phyloP scores from a whole-genome alignment of 2,888 invertebrate genomes.

The Dugesia japonica region DNA sequence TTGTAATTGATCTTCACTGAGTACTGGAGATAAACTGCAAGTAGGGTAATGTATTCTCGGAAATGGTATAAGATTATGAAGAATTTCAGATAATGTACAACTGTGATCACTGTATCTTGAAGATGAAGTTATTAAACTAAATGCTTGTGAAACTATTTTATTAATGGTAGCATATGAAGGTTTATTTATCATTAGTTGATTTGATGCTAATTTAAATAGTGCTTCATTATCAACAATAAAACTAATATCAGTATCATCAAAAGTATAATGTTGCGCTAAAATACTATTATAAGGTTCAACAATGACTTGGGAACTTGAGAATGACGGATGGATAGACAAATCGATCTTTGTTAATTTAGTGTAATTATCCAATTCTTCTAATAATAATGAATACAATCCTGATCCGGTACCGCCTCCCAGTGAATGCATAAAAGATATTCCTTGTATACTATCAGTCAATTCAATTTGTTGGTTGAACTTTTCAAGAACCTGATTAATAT shows the following conservation, averaged over 20 bases:
- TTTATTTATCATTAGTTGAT: neutral
- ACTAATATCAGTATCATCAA: slow-evolving; percentile 20
- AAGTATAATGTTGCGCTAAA: neutral
- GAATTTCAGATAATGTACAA: slow-evolving; percentile 24
- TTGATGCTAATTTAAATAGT: neutral
- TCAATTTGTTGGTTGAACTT: slow-evolving; percentile 4
- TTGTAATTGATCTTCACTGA: neutral
- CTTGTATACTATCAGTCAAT: neutral
- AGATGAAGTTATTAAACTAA: slow-evolving; percentile 7
- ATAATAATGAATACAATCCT: neutral
- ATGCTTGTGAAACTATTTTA: neutral
- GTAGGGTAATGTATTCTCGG: slow-evolving; percentile 32
- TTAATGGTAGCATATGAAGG: neutral
- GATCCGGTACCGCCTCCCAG: neutral
- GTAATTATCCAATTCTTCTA: neutral
- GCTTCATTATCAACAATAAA: slow-evolving; percentile 22
- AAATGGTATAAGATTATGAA: slow-evolving; percentile 33
- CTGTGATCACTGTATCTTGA: slow-evolving; percentile 14
- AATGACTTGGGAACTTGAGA: neutral
- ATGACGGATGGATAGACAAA: neutral
- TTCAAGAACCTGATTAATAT: neutral
- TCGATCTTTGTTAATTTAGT: neutral
- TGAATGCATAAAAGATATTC: neutral
- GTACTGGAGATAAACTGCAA: slow-evolving; percentile 22
- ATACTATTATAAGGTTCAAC: slow-evolving; percentile 26